Percentiles rank a stretch among this genome's conserved stretches.
These are phyloP conservation scores for Nycticebus coucang DNA, from an alignment of 2,113 vertebrate genomes.

Conservation along the genomic window DNA sequence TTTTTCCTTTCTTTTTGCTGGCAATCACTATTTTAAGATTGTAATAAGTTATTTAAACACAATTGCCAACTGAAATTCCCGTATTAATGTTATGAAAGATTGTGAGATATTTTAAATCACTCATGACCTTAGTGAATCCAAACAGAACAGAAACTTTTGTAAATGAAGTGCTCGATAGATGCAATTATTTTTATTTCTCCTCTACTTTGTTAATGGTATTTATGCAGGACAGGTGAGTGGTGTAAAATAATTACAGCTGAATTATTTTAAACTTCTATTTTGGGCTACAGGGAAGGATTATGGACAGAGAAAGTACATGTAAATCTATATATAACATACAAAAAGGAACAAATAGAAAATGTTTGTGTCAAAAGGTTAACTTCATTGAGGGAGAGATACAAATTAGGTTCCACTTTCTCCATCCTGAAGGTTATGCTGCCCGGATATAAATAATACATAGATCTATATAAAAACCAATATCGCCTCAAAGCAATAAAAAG, in stretches of 20 bases:
- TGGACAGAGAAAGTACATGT: neutral
- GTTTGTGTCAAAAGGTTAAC: neutral
- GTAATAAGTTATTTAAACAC: constrained; percentile 16
- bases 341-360: neutral
- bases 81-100: neutral
- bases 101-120: neutral
- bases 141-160: neutral
- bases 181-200: neutral
- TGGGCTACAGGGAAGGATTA: neutral
- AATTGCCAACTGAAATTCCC: neutral
- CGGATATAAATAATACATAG: neutral
- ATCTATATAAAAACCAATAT: neutral
- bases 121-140: neutral
- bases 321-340: neutral
- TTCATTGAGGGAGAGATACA: neutral
- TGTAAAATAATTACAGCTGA: neutral
- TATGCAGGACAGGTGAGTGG: rapidly evolving
- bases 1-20: neutral
- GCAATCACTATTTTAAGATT: neutral
- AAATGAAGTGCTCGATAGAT: neutral
- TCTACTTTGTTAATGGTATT: neutral
- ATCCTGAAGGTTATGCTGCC: neutral
- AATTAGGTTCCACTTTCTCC: neutral
- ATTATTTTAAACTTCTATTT: neutral
- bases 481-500: neutral